Evolutionary conservation across 2,113 vertebrate species (phyloP).

Genomic region (Archilochus colubris): DNA sequence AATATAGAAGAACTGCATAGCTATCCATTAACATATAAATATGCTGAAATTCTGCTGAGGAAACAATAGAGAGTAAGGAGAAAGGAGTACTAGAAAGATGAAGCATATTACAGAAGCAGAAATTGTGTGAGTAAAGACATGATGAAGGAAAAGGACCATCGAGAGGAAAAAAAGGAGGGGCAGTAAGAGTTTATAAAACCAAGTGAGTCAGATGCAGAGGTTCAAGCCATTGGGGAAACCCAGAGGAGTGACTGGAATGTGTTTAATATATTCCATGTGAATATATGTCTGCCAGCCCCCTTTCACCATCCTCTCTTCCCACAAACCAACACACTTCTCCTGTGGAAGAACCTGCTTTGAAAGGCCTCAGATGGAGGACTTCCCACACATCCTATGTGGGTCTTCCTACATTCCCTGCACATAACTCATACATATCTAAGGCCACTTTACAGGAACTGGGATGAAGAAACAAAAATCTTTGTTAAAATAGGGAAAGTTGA

Average conservation of each 20-base stretch:
- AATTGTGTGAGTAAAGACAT: conserved; percentile 35
- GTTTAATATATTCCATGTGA: conserved; percentile 62
- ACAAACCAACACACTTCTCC: conserved; percentile 19
- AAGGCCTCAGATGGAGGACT: neutral
- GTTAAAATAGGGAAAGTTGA: conserved; percentile 21
- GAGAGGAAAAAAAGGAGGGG: conserved; percentile 35
- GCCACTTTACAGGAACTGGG: neutral
- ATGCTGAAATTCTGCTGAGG: neutral
- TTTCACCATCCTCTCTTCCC: conserved; percentile 46
- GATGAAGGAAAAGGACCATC: conserved; percentile 34
- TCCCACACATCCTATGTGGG: neutral
- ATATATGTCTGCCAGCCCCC: conserved; percentile 58
- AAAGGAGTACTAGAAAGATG: neutral
- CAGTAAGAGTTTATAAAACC: conserved; percentile 53
- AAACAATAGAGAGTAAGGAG: neutral
- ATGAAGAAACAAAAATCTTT: neutral
- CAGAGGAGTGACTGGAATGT: conserved; percentile 41
- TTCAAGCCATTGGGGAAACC: conserved; percentile 48
- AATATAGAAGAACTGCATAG: neutral
- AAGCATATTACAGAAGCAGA: conserved; percentile 16
- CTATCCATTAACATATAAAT: neutral
- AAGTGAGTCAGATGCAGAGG: conserved; percentile 22
- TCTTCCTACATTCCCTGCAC: neutral
- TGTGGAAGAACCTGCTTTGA: conserved; percentile 43
- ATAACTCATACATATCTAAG: neutral